A percentile compares a stretch with the other conserved stretches of the same genome.
Evolutionary conservation across 2,888 invertebrate species (phyloP).

Genomic region (Apomyelois bistriatella): DNA sequence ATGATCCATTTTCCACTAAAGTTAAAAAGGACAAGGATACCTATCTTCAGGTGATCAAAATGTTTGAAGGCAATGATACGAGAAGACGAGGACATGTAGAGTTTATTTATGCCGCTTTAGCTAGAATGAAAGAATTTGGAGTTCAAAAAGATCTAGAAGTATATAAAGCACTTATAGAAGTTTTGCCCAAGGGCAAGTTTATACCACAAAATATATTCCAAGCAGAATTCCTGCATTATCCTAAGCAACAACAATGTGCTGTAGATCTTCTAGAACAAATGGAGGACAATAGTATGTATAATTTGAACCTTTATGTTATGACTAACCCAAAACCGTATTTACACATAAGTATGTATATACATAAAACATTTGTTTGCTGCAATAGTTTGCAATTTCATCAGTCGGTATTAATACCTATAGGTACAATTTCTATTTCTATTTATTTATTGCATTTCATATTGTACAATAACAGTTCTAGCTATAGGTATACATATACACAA

Average conservation of each 20-base stretch:
- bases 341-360: too few species aligned
- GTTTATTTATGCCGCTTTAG: constrained; percentile 94
- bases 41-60: constrained; percentile 86
- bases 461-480: too few species aligned
- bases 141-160: constrained; percentile 92
- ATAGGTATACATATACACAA: too few species aligned
- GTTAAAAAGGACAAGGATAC: constrained; percentile 82
- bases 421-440: too few species aligned
- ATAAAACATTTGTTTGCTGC: too few species aligned
- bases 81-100: constrained; percentile 93
- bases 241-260: constrained; percentile 96
- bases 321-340: neutral
- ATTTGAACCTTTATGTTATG: neutral
- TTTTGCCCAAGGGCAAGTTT: constrained; percentile 94
- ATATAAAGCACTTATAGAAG: constrained; percentile 91
- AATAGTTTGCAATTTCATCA: too few species aligned
- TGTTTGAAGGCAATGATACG: constrained; percentile 84
- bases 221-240: constrained; percentile 95
- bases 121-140: constrained; percentile 93
- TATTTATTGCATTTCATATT: too few species aligned
- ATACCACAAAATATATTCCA: constrained; percentile 91
- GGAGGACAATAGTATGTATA: constrained; percentile 90
- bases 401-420: too few species aligned
- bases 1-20: constrained; percentile 70
- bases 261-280: constrained; percentile 95